These are phyloP conservation scores for Bombus balteatus DNA, from an alignment of 1,140 invertebrate species.

Conservation along the genomic window DNA sequence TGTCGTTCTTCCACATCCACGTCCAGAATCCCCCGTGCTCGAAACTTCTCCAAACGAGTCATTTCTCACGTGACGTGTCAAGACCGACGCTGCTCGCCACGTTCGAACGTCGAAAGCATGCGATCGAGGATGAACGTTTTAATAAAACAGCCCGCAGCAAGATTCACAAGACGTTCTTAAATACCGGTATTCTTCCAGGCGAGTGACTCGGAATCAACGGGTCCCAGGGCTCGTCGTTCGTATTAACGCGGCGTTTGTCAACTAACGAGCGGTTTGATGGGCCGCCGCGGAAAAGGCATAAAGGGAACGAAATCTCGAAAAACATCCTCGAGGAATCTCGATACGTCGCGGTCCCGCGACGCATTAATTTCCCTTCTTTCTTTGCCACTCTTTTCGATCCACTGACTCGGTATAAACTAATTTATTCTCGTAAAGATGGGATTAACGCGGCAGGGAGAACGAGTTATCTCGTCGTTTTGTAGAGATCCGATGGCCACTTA, in stretches of 20 bases:
- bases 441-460: constrained; percentile 55
- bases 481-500: constrained; percentile 6
- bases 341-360: background rate
- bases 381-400: background rate
- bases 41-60: background rate
- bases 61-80: constrained; percentile 14
- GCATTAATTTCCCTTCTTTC: constrained; percentile 23
- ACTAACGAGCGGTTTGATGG: constrained; percentile 49
- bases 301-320: constrained; percentile 21
- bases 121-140: constrained; percentile 23
- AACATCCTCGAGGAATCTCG: constrained; percentile 35
- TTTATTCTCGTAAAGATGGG: constrained; percentile 72
- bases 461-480: constrained; percentile 23
- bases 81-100: background rate
- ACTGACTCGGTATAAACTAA: constrained; percentile 65
- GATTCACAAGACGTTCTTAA: constrained; percentile 1
- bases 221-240: constrained; percentile 16
- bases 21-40: background rate
- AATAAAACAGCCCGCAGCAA: constrained; percentile 37
- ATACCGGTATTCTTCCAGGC: constrained; percentile 47
- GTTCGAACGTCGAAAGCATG: background rate
- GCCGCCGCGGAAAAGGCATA: constrained; percentile 23
- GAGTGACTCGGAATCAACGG: constrained; percentile 25
- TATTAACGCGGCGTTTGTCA: constrained; percentile 48
- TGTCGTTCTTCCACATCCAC: background rate